phyloP scores from a whole-genome alignment of 2,888 invertebrate species.

The Lampropteryx suffumata region DNA sequence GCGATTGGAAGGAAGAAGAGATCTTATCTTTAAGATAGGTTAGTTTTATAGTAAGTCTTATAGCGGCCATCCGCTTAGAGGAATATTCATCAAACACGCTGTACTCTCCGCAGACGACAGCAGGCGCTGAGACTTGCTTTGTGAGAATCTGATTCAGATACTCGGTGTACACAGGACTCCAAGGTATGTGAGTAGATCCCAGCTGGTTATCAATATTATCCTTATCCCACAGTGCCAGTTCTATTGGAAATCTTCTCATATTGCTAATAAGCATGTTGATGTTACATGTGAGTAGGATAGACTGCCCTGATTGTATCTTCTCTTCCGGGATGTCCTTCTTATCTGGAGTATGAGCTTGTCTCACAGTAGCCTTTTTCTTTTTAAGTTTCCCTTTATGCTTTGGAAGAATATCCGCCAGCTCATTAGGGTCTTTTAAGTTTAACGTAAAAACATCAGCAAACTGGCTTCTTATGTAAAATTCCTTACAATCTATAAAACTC shows the following conservation, averaged over 20 bases:
- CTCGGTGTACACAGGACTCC: constrained; percentile 51
- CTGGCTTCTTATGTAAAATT: constrained; percentile 52
- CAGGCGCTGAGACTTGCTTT: constrained; percentile 34
- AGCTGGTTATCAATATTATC: constrained; percentile 41
- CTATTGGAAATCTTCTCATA: constrained; percentile 61
- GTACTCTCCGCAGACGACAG: constrained; percentile 43
- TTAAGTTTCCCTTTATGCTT: constrained; percentile 37
- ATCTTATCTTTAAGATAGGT: constrained; percentile 46
- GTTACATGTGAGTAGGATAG: constrained; percentile 47
- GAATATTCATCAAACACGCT: constrained; percentile 57
- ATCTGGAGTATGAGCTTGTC: constrained; percentile 25
- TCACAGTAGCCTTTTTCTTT: constrained; percentile 38
- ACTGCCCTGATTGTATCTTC: constrained; percentile 43
- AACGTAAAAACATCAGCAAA: constrained; percentile 64
- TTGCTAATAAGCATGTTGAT: constrained; percentile 45
- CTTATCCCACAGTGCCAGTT: constrained; percentile 55
- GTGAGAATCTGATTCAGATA: constrained; percentile 48
- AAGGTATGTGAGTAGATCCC: constrained; percentile 57
- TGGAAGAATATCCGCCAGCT: constrained; percentile 23
- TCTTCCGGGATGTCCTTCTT: constrained; percentile 29
- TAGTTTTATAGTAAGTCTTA: constrained; percentile 56
- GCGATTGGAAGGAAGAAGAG: constrained; percentile 31
- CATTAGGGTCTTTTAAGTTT: constrained; percentile 51
- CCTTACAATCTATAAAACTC: constrained; percentile 47
- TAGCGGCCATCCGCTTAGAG: constrained; percentile 55